Evolutionary conservation across 2,113 vertebrate genomes (phyloP), one percentile per base, ranked within the genome.

Genomic region (Tiliqua scincoides): DNA sequence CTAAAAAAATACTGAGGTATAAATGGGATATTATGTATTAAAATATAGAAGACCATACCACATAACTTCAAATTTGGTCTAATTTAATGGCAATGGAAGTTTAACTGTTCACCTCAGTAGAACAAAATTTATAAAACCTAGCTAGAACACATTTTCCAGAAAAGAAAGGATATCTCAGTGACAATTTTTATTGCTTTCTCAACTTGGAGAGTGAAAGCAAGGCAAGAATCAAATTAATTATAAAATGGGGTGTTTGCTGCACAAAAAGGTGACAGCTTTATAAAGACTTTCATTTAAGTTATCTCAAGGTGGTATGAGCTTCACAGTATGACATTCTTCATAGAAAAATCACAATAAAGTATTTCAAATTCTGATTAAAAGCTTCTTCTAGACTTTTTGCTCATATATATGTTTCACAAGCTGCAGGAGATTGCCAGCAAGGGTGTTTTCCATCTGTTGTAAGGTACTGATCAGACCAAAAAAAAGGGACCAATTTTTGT

Each of bases 121-220:
- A 86, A 73, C 40, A 74, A 48, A 54, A 54, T 65, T 79, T 84
- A 72, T 52, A 84, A 87, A 91, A 52, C 35, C 70, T 82, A n/a
- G 67, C 21, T 90, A 79, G 78, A 88, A 87, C 80, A 90, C 0
- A 72, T 92, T 85, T 91, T 43, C 83, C 10, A 87, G 68, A 23
- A 82, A 88, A 75, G n/a, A 74, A 74, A 86, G 68, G 15, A 85
- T 17, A 35, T 62, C 92, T 94, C 83, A 89, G 68, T 0, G 1
- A 88, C 35, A 90, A 89, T 78, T 92, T 93, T 90, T 68, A 91
- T 90, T 77, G 3, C 80, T 93, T 92, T 83, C 84, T 83, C 71
- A 91, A 40, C 43, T 71, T n/a, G 35, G 23, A n/a, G 37, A 84
- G 62, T 84, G 59, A 88, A 87, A 87, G 61, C 81, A 52, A 88